Conservation (phyloP, 2,797 vertebrate species). For the Aratinga solstitialis region DNA sequence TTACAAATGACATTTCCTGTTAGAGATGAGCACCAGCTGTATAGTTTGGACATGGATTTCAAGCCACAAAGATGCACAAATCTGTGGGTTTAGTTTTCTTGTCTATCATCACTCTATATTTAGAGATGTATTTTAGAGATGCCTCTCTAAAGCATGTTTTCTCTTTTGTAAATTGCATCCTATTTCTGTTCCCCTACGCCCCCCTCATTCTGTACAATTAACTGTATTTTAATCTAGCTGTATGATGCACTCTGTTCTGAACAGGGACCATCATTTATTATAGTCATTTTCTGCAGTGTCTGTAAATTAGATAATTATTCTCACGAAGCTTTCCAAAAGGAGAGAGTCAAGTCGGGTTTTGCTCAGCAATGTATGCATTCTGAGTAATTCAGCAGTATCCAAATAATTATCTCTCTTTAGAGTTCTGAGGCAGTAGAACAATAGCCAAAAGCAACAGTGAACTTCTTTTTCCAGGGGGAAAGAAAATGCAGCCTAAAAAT, state of each 20-base stretch:
- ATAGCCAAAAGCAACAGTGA: background rate
- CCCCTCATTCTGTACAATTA: constrained; percentile 44
- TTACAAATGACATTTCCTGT: constrained; percentile 22
- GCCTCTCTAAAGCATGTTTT: constrained; percentile 35
- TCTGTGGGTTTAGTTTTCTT: constrained; percentile 38
- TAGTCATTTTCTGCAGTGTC: constrained; percentile 57
- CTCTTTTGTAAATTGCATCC: constrained; percentile 43
- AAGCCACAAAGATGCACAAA: constrained; percentile 25
- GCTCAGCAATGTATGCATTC: background rate
- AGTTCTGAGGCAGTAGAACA: background rate
- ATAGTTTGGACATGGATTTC: constrained; percentile 29
- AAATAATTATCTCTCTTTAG: constrained; percentile 32
- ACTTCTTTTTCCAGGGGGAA: background rate
- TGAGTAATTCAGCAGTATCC: constrained; percentile 18
- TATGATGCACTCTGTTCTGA: constrained; percentile 44
- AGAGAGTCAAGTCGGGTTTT: constrained; percentile 9
- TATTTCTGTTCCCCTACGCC: constrained; percentile 23
- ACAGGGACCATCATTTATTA: constrained; percentile 40
- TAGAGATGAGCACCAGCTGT: background rate
- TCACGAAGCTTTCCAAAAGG: constrained; percentile 43
- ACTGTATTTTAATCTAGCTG: constrained; percentile 57
- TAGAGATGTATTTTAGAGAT: constrained; percentile 49
- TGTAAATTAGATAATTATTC: constrained; percentile 68
- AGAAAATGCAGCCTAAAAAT: background rate
- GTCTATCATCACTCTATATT: constrained; percentile 55